Conservation (phyloP, 30 jellyfish, hydroid and myxozoan species). For the Mastigias papua region DNA sequence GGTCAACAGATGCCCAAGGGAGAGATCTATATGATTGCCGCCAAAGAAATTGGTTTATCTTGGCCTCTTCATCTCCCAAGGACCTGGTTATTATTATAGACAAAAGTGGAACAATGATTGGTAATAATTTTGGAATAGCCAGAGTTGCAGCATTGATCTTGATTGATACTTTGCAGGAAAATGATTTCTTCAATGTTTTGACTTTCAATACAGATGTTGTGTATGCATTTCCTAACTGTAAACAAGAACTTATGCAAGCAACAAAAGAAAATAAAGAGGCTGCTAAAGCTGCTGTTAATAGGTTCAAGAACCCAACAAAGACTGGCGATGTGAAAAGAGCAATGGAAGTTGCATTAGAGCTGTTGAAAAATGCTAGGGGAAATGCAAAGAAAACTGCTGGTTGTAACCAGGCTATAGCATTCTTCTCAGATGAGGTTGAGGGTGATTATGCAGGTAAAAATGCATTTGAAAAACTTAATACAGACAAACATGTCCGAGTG, state of each 20-base stretch:
- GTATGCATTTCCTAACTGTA: conserved; percentile 37
- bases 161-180: conserved; percentile 91
- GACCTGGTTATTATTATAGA: conserved; percentile 87
- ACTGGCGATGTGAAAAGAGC: conserved; percentile 65
- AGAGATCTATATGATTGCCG: conserved; percentile 82
- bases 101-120: conserved; percentile 95
- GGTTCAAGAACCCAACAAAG: conserved; percentile 54
- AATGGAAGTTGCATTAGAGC: conserved; percentile 69
- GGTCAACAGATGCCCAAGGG: conserved; percentile 42
- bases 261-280: conserved; percentile 85
- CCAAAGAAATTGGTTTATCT: conserved; percentile 79
- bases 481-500: conserved; percentile 79
- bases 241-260: conserved; percentile 80
- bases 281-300: conserved; percentile 51
- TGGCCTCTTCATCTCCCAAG: conserved; percentile 88
- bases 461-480: conserved; percentile 42
- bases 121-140: conserved; percentile 93
- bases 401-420: conserved; percentile 76
- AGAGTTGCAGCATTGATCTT: conserved; percentile 80
- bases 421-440: conserved; percentile 80
- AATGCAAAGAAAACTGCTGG: conserved; percentile 66
- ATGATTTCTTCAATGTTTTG: conserved; percentile 86
- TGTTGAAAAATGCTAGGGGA: conserved; percentile 52
- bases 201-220: conserved; percentile 37
- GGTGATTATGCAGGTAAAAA: conserved; percentile 58